Evolutionary conservation across 2,113 vertebrate genomes (phyloP), one percentile per base, ranked within the genome.

Genomic region (Struthidea cinerea): DNA sequence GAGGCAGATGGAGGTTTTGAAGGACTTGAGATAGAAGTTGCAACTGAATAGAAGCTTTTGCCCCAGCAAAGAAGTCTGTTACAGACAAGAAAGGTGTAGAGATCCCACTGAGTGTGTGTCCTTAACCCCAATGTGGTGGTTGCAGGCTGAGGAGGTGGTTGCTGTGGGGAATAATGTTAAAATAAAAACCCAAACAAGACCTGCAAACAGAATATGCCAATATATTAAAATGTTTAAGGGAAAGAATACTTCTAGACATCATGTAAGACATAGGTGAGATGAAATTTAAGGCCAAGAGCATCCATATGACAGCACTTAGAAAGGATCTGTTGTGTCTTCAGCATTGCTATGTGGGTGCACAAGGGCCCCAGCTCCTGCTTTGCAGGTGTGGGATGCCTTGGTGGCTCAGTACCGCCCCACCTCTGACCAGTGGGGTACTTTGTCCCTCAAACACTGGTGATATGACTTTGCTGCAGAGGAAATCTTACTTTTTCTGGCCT

Each of bases 101-200:
- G 22, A 26, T 64, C 11, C 17, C 22, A 7, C n/a, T 41, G 32
- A 44, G 16, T 47, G n/a, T 20, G 10, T 42, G 19, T 47, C 23
- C 41, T 76, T 78, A 37, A 49, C 13, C 0, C 11, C 7, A 11
- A 0, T 0, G 1, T 33, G 39, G 4, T 53, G 16, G 22, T 10
- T 81, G 33, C 17, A 28, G 35, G 13, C 10, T 57, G 46, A 52
- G 28, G 35, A 82, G 18, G 32, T 26, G 22, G 8, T 68, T 80
- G 35, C 32, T 49, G 3, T n/a, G 16, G 19, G 14, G 6, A 57
- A 19, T 23, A 53, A n/a, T 4, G 6, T 71, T 83, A 41, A 71
- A 69, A 64, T n/a, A 8, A 26, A 47, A 52, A 27, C 3, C 3
- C 44, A 37, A 49, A 7, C 16, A 20, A 61, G 79, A 68, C 7